Conservation (phyloP, 1,140 invertebrate genomes). For the Brachionus calyciflorus region DNA sequence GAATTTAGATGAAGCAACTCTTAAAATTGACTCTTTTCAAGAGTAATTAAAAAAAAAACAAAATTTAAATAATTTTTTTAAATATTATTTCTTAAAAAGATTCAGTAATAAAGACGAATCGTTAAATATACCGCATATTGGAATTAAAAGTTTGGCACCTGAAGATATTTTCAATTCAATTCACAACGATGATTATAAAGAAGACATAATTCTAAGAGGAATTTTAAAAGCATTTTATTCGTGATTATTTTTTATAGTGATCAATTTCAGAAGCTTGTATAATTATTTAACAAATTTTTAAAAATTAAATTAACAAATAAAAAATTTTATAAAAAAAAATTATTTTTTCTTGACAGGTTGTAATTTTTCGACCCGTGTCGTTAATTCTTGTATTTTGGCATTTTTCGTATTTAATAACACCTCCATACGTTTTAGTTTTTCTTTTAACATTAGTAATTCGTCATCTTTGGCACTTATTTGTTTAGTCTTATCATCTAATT, state of each 20-base stretch:
- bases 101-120: not conserved
- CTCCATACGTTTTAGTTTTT: conserved; percentile 43
- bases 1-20: not conserved
- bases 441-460: not conserved
- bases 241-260: too few relatives aligned
- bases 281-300: too few relatives aligned
- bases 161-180: not conserved
- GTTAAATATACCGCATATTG: not conserved
- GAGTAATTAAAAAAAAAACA: conserved; percentile 9
- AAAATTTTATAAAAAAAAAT: not conserved
- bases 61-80: too few relatives aligned
- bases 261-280: too few relatives aligned
- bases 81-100: too few relatives aligned
- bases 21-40: not conserved
- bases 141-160: conserved; percentile 1
- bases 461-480: conserved; percentile 20
- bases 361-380: conserved; percentile 12
- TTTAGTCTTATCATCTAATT: conserved; percentile 29
- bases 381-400: conserved; percentile 21
- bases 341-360: conserved; percentile 15
- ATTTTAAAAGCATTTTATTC: conserved; percentile 39
- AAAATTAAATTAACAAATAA: not conserved
- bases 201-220: conserved; percentile 19
- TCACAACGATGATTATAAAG: not conserved
- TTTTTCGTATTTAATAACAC: conserved; percentile 25